Percentiles rank a stretch among this genome's conserved stretches.
These are phyloP conservation scores for Gyrodactylus salaris DNA, from an alignment of 1,140 invertebrate genomes.

Conservation along the genomic window DNA sequence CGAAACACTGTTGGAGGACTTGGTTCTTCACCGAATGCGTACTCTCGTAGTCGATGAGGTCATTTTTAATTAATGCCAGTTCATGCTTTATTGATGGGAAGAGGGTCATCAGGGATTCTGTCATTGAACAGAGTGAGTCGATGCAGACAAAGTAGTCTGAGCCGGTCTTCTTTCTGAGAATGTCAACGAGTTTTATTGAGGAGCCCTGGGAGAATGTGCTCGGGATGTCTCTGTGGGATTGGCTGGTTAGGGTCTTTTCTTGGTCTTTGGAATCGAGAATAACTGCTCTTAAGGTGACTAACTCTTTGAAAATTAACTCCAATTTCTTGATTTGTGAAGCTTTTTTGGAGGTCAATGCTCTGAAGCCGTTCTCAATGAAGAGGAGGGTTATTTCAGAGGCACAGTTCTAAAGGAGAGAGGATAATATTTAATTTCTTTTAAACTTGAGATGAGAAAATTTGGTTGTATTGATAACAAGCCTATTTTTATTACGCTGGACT, in stretches of 20 bases:
- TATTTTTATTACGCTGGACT: not conserved
- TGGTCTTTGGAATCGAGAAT: not conserved
- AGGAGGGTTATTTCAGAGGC: not conserved
- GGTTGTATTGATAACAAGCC: too few relatives aligned
- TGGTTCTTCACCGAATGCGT: not conserved
- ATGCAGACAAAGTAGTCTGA: not conserved
- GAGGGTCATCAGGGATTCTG: not conserved
- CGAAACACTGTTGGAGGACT: not conserved
- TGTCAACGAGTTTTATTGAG: not conserved
- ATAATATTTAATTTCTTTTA: too few relatives aligned
- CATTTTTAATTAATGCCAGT: not conserved
- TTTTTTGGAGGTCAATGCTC: not conserved
- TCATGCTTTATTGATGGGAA: not conserved
- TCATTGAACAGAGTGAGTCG: not conserved
- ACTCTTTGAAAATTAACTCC: not conserved
- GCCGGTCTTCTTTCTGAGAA: not conserved
- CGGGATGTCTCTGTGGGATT: not conserved
- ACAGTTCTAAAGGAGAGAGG: not conserved
- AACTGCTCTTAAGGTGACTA: not conserved
- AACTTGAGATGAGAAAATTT: too few relatives aligned
- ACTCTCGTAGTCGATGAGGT: not conserved
- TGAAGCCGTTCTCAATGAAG: not conserved
- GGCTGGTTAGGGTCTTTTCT: not conserved
- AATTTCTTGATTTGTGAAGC: not conserved
- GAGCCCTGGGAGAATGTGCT: not conserved